A percentile compares a stretch with the other conserved stretches of the same genome.
These are phyloP conservation scores for Plodia interpunctella DNA, from an alignment of 1,140 invertebrate genomes.

Conservation along the genomic window DNA sequence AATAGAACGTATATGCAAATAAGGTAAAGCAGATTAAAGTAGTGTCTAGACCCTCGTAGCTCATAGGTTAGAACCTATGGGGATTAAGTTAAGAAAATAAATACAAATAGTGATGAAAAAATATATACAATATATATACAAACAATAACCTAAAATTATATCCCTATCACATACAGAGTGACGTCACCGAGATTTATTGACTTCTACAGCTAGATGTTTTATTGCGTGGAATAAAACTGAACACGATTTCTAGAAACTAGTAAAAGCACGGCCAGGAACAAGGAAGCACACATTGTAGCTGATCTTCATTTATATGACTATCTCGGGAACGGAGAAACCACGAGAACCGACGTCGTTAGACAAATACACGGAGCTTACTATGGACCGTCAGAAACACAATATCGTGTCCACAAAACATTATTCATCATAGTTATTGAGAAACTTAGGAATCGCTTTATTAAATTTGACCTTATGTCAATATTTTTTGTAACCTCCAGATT, in stretches of 20 bases:
- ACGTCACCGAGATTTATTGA: not conserved
- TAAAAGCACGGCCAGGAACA: constrained; percentile 2
- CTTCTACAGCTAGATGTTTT: not conserved
- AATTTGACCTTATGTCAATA: too few relatives aligned
- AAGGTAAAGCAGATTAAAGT: too few relatives aligned
- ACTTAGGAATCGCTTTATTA: too few relatives aligned
- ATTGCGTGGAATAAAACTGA: not conserved
- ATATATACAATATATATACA: not conserved
- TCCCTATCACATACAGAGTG: not conserved
- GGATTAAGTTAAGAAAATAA: too few relatives aligned
- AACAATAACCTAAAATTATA: not conserved
- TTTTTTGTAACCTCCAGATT: too few relatives aligned
- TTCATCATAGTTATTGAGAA: too few relatives aligned
- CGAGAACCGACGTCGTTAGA: constrained; percentile 5
- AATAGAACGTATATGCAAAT: too few relatives aligned
- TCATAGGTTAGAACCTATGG: too few relatives aligned
- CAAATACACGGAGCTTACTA: not conserved
- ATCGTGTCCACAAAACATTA: too few relatives aligned
- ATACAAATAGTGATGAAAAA: too few relatives aligned
- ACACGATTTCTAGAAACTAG: constrained; percentile 1
- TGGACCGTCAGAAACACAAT: not conserved
- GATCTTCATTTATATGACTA: constrained; percentile 7
- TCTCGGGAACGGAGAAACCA: constrained; percentile 2
- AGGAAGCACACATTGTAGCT: constrained; percentile 3
- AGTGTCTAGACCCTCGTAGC: too few relatives aligned